Evolutionary conservation across 2,113 vertebrate genomes (phyloP).

Genomic region (Nipponia nippon): DNA sequence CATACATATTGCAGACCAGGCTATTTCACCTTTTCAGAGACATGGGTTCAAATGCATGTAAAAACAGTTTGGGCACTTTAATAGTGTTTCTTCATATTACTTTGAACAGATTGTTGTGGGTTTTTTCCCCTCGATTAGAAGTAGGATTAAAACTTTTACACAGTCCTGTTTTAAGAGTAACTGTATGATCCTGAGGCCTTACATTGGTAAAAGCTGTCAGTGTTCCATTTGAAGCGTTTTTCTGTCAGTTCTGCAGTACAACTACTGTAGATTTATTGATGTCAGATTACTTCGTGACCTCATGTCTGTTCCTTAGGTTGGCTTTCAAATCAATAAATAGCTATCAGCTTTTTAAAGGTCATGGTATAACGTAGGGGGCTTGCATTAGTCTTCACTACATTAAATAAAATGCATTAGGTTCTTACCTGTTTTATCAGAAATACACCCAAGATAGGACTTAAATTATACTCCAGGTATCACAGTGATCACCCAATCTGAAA

Average conservation of each 20-base stretch:
- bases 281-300: background rate
- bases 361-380: background rate
- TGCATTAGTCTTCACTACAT: background rate
- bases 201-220: background rate
- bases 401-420: background rate
- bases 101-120: background rate
- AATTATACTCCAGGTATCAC: background rate
- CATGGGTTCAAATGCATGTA: background rate
- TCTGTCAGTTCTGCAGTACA: background rate
- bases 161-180: background rate
- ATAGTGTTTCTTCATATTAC: background rate
- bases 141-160: background rate
- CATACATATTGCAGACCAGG: background rate
- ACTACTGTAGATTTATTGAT: background rate
- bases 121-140: background rate
- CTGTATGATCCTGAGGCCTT: background rate
- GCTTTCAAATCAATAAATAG: conserved; percentile 8
- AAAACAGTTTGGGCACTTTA: background rate
- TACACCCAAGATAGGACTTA: background rate
- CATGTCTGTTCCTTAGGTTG: background rate
- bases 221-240: background rate
- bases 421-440: background rate
- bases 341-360: background rate
- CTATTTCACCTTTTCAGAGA: background rate
- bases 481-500: background rate